Evolutionary conservation across 1,140 invertebrate genomes (phyloP).

Genomic region (Diorhabda elongata): DNA sequence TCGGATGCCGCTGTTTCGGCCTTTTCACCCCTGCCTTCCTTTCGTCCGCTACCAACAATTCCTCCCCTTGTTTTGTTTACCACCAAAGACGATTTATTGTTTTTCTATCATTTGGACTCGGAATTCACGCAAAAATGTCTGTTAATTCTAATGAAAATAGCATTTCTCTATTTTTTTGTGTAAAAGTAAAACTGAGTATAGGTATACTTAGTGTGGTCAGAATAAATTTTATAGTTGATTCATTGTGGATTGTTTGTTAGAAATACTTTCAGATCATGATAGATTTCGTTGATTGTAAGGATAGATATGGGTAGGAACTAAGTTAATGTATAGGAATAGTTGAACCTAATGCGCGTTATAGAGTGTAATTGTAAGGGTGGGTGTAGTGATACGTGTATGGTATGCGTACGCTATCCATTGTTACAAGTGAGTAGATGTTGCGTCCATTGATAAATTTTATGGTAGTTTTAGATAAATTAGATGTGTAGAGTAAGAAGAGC

Average conservation of each 20-base stretch:
- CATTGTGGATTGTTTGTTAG: neutral
- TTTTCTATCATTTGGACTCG: slow-evolving; percentile 12
- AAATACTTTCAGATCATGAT: neutral
- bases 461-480: too few relatives aligned
- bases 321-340: too few relatives aligned
- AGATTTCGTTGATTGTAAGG: neutral
- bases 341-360: too few relatives aligned
- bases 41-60: neutral
- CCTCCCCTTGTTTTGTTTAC: slow-evolving; percentile 12
- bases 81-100: slow-evolving; percentile 6
- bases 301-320: too few relatives aligned
- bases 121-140: neutral
- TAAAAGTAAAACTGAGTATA: too few relatives aligned
- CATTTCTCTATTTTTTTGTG: neutral
- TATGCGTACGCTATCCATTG: too few relatives aligned
- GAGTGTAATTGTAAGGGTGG: too few relatives aligned
- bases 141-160: neutral
- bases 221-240: neutral
- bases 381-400: too few relatives aligned
- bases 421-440: too few relatives aligned
- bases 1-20: neutral
- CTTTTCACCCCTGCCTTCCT: neutral
- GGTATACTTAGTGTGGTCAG: neutral
- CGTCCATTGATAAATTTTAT: too few relatives aligned
- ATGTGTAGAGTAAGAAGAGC: too few relatives aligned